Conservation (phyloP, 2,888 invertebrate genomes). For the Himalopsyche japonica region DNA sequence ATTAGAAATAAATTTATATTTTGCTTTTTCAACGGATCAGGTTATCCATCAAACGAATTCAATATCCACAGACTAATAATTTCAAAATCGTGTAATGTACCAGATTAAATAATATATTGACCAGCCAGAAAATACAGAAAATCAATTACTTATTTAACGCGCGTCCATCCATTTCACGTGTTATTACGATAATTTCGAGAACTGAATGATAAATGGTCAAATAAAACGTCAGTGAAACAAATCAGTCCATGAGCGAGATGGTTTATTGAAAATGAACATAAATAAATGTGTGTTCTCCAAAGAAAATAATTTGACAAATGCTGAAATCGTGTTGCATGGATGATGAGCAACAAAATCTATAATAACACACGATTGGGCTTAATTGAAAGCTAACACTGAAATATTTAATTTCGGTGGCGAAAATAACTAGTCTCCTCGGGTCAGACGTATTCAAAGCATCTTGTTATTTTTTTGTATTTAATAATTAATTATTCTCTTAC, state of each 20-base stretch:
- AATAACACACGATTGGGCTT: constrained; percentile 26
- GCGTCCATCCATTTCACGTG: constrained; percentile 21
- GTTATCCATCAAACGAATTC: background rate
- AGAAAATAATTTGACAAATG: constrained; percentile 32
- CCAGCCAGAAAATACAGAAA: background rate
- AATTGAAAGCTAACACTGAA: constrained; percentile 27
- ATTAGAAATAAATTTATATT: no score
- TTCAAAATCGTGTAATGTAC: background rate
- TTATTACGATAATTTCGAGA: background rate
- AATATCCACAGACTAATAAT: background rate
- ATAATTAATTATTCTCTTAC: no score
- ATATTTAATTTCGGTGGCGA: constrained; percentile 34
- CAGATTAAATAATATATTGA: background rate
- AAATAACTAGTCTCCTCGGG: background rate
- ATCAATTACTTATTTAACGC: constrained; percentile 20
- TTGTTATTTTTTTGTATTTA: background rate
- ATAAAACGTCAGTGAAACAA: background rate
- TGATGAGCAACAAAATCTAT: constrained; percentile 24
- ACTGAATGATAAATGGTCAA: background rate
- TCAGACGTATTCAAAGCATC: background rate
- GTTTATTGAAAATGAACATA: background rate
- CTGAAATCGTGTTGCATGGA: constrained; percentile 32
- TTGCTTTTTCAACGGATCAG: background rate
- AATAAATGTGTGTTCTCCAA: constrained; percentile 13
- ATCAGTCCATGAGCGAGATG: background rate